These are phyloP conservation scores for Acanthoscelides obtectus DNA, from an alignment of 2,888 invertebrate genomes.

Conservation along the genomic window DNA sequence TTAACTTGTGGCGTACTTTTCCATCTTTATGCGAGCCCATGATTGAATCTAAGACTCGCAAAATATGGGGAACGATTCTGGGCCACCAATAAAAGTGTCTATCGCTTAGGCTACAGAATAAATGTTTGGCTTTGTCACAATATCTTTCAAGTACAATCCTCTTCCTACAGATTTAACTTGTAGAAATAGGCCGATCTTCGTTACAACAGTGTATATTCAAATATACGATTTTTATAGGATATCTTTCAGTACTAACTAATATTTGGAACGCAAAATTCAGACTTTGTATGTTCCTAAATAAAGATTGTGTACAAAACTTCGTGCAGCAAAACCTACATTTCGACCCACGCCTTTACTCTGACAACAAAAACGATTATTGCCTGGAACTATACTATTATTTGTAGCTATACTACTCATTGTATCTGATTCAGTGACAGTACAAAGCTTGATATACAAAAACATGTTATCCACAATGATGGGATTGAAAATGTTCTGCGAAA, in stretches of 20 bases:
- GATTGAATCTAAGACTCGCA: no score
- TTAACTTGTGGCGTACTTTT: no score
- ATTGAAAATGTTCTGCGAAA: not conserved
- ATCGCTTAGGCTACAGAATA: no score
- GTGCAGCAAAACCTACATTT: not conserved
- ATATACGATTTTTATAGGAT: conserved; percentile 7
- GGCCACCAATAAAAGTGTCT: no score
- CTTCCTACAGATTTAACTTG: not conserved
- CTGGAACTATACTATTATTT: not conserved
- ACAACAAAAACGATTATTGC: not conserved
- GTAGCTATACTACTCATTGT: not conserved
- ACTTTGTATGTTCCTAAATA: conserved; percentile 26
- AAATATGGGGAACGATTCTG: no score
- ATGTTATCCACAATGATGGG: not conserved
- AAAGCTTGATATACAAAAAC: not conserved
- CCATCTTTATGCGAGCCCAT: no score
- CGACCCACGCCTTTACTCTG: not conserved
- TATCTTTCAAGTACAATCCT: not conserved
- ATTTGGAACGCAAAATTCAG: conserved; percentile 32
- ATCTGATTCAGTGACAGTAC: no score
- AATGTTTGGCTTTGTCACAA: not conserved
- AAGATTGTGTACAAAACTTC: conserved; percentile 3
- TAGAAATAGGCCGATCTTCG: not conserved
- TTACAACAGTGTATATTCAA: not conserved
- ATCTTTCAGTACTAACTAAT: conserved; percentile 27